These are phyloP conservation scores for Hippolais icterina DNA, from an alignment of 2,113 vertebrate species.

Conservation along the genomic window DNA sequence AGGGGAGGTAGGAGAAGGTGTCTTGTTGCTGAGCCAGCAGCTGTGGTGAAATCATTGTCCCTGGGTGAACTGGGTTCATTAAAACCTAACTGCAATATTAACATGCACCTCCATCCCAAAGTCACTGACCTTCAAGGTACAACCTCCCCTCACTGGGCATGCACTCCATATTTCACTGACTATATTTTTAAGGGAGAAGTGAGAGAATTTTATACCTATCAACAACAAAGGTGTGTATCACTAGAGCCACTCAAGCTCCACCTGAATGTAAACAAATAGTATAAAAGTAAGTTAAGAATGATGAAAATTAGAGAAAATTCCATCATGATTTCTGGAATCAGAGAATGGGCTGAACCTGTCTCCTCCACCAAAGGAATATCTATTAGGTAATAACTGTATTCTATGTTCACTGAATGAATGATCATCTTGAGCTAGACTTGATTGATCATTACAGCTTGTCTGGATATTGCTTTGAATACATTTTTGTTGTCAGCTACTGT, in stretches of 20 bases:
- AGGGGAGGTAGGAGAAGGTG: neutral
- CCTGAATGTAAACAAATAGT: neutral
- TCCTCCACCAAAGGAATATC: neutral
- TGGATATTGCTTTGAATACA: neutral
- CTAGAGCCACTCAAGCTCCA: neutral
- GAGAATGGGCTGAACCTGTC: neutral
- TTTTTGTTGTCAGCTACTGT: neutral
- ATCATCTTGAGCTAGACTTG: neutral
- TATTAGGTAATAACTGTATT: neutral
- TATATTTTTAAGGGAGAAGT: neutral
- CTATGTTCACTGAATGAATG: neutral
- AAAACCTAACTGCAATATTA: neutral
- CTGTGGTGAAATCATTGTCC: neutral
- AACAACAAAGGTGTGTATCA: neutral
- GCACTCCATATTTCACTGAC: neutral
- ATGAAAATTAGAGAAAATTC: neutral
- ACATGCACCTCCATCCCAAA: neutral
- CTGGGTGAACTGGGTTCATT: neutral
- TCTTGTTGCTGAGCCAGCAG: neutral
- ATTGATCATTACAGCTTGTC: neutral
- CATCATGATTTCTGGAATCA: neutral
- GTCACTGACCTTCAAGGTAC: accelerated
- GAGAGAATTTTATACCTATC: neutral
- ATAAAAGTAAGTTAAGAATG: neutral
- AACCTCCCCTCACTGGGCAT: neutral